These are phyloP conservation scores for Cassiopea xamachana DNA, from an alignment of 30 jellyfish, hydroid and myxozoan species.

Conservation along the genomic window DNA sequence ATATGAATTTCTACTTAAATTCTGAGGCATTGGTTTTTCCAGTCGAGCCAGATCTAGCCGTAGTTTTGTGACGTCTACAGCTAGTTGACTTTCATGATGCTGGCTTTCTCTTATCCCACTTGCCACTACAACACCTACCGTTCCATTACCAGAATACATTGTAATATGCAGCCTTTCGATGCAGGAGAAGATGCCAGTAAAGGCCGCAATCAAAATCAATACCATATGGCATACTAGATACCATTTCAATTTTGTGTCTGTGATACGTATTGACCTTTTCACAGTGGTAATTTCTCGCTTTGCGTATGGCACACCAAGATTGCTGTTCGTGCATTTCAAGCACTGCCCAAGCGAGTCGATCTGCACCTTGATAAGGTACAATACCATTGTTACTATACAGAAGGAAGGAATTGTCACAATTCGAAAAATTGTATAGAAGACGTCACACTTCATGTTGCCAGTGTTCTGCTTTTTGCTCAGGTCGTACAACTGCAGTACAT, in stretches of 20 bases:
- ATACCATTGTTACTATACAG: slow-evolving; percentile 48
- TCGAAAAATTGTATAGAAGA: slow-evolving; percentile 17
- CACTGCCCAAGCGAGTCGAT: slow-evolving; percentile 49
- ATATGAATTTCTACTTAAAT: neutral
- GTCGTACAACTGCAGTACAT: slow-evolving; percentile 18
- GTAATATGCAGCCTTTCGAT: slow-evolving; percentile 40
- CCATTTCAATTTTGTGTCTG: slow-evolving; percentile 66
- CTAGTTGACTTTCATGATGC: neutral
- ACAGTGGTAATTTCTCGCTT: slow-evolving; percentile 55
- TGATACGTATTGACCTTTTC: slow-evolving; percentile 32
- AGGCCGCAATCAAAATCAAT: slow-evolving; percentile 46
- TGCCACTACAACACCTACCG: neutral
- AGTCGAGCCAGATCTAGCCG: neutral
- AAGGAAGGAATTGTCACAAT: slow-evolving; percentile 65
- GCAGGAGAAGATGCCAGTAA: slow-evolving; percentile 57
- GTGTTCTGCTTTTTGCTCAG: neutral
- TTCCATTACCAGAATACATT: neutral
- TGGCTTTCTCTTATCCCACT: neutral
- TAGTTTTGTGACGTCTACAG: neutral
- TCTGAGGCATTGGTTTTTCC: neutral
- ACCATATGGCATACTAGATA: slow-evolving; percentile 46
- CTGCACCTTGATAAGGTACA: slow-evolving; percentile 60
- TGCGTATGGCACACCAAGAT: slow-evolving; percentile 68
- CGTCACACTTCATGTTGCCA: neutral
- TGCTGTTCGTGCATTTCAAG: slow-evolving; percentile 30